phyloP scores from a whole-genome alignment of 2,888 invertebrate genomes.

The Cremastinae sp. region DNA sequence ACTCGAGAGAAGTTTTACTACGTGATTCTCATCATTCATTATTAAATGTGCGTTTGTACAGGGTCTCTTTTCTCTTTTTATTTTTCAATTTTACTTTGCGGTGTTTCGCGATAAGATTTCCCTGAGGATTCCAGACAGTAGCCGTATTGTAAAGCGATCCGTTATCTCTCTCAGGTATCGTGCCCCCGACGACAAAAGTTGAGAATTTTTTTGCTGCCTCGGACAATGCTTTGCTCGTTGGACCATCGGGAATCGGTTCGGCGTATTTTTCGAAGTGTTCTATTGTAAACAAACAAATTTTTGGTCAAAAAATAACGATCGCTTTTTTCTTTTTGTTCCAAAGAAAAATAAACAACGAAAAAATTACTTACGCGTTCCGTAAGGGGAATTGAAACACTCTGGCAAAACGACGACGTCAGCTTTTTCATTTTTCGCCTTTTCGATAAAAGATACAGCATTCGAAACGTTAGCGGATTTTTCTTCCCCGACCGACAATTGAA shows the following conservation, averaged over 20 bases:
- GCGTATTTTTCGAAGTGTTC: slow-evolving; percentile 92
- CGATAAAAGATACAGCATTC: slow-evolving; percentile 87
- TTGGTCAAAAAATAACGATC: not conserved
- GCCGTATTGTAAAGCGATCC: slow-evolving; percentile 91
- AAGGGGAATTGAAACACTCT: slow-evolving; percentile 97
- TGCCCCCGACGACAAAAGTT: slow-evolving; percentile 93
- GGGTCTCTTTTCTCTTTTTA: not conserved
- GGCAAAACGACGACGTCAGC: slow-evolving; percentile 87
- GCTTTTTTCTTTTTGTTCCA: not conserved
- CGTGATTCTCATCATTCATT: not conserved
- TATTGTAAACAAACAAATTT: slow-evolving; percentile 57
- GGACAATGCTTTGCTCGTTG: slow-evolving; percentile 87
- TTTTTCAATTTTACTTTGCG: slow-evolving; percentile 85
- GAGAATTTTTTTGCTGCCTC: slow-evolving; percentile 88
- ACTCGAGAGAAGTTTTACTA: not conserved
- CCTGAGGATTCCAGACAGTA: slow-evolving; percentile 90
- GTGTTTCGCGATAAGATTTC: slow-evolving; percentile 89
- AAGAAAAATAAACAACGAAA: not conserved
- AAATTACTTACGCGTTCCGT: slow-evolving; percentile 86
- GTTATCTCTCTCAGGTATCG: slow-evolving; percentile 90
- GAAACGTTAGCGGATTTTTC: slow-evolving; percentile 89
- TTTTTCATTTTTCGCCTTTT: slow-evolving; percentile 85
- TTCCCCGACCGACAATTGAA: slow-evolving; percentile 90
- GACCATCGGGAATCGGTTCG: slow-evolving; percentile 90
- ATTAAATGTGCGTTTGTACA: not conserved